Conservation (phyloP, 2,797 vertebrate species). For the Bradypodion ventrale region DNA sequence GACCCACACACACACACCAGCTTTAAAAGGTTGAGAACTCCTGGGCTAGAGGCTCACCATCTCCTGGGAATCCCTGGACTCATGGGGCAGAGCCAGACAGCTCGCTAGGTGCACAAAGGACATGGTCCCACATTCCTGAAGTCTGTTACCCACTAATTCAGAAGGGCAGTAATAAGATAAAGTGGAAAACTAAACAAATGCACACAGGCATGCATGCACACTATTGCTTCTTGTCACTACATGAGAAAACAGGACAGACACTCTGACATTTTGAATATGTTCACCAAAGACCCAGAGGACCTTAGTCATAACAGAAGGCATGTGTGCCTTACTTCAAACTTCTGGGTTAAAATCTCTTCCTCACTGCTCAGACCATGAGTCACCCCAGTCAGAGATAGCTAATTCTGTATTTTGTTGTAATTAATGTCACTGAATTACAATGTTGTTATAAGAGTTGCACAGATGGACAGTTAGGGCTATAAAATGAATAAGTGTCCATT, state of each 20-base stretch:
- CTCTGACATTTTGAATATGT: neutral
- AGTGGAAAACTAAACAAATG: too few species aligned
- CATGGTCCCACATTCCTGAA: neutral
- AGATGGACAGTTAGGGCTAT: neutral
- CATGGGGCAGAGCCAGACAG: too few species aligned
- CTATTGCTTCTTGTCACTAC: neutral
- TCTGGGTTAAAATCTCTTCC: too few species aligned
- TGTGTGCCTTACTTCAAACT: too few species aligned
- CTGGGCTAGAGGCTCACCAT: too few species aligned
- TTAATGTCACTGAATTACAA: neutral
- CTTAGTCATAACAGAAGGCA: too few species aligned
- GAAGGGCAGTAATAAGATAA: neutral
- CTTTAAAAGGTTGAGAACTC: too few species aligned
- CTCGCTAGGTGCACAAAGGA: too few species aligned
- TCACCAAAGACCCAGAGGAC: neutral
- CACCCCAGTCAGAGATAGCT: neutral
- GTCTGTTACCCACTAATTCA: neutral
- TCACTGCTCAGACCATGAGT: too few species aligned
- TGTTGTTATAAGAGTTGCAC: neutral
- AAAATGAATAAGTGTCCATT: neutral
- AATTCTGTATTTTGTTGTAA: neutral
- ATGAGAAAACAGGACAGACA: neutral
- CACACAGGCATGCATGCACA: too few species aligned
- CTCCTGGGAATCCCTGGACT: too few species aligned
- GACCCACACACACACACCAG: too few species aligned